Conservation (phyloP, 2,888 invertebrate species). For the Dryomyza anilis region DNA sequence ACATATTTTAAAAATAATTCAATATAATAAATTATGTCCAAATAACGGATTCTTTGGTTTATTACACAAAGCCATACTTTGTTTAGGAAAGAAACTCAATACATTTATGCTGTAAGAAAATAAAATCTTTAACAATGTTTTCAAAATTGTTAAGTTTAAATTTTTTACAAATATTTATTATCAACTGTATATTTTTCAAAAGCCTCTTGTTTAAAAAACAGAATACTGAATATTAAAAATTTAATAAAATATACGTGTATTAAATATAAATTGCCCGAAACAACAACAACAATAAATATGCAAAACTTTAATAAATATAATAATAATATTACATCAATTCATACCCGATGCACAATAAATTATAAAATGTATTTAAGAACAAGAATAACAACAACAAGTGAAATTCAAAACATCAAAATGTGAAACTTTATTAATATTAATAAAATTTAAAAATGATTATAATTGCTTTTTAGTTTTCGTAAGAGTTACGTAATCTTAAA, state of each 20-base stretch:
- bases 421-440: slow-evolving; percentile 48
- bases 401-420: slow-evolving; percentile 33
- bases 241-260: slow-evolving; percentile 31
- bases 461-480: slow-evolving; percentile 57
- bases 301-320: slow-evolving; percentile 37
- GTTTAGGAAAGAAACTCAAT: slow-evolving; percentile 42
- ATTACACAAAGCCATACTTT: slow-evolving; percentile 10
- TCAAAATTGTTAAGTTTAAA: slow-evolving; percentile 16
- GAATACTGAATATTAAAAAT: slow-evolving; percentile 33
- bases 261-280: slow-evolving; percentile 44
- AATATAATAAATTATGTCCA: slow-evolving; percentile 27
- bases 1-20: slow-evolving; percentile 39
- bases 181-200: slow-evolving; percentile 13
- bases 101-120: slow-evolving; percentile 44
- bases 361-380: slow-evolving; percentile 45
- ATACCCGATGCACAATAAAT: slow-evolving; percentile 53
- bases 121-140: slow-evolving; percentile 8
- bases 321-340: slow-evolving; percentile 35
- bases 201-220: slow-evolving; percentile 44
- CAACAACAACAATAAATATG: slow-evolving; percentile 30
- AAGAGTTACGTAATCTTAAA: slow-evolving; percentile 54
- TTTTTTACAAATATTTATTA: too few relatives aligned
- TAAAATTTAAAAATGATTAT: slow-evolving; percentile 51
- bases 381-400: slow-evolving; percentile 40
- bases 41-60: slow-evolving; percentile 5